Base-by-base conservation (phyloP, 2,113 vertebrate species). In the Lepus timidus region DNA sequence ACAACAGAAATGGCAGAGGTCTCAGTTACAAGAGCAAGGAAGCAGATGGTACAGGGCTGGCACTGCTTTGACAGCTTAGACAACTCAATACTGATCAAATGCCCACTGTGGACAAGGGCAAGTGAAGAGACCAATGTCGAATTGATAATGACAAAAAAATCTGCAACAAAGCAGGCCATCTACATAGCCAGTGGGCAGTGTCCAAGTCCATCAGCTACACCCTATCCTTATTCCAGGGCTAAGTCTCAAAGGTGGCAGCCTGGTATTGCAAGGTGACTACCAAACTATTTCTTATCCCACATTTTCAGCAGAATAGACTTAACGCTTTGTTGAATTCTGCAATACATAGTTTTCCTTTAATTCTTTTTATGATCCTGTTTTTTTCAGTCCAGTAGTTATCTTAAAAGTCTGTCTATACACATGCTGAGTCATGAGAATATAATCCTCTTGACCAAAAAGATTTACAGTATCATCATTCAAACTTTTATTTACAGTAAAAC, bases 401-500 rank as follows among this genome's bases (percentile, higher is more conserved):
- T 89, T 67, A 91, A 97, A 96, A 97, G 96, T 98, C 98, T 98
- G 97, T 97, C 68, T 96, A 96, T 88, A 98, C 93, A 98, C 97
- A 97, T 91, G 97, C 95, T 95, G 90, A 92, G 95, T 80, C 94
- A 96, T 96, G 93, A 97, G 97, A 98, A 97, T 97, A 95, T 96
- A 95, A 96, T 85, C 93, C 88, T 98, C 96, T 95, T 96, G 97
- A 97, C 62, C 97, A 93, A 97, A 97, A 96, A 97, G 27, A 97
- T 98, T 97, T 98, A 75, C 97, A 97, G 90, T 90, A 96, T 98
- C 97, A 97, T 97, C 97, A 97, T 97, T 94, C 95, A 97, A 96
- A 98, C 90, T 94, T 95, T 98, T 96, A 33, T 97, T 97, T 98
- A 98, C 98, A 98, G 89, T 97, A 97, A 94, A 96, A 85, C 96